Evolutionary conservation across 2,113 vertebrate genomes (phyloP).

Genomic region (Leucopternis melanops): DNA sequence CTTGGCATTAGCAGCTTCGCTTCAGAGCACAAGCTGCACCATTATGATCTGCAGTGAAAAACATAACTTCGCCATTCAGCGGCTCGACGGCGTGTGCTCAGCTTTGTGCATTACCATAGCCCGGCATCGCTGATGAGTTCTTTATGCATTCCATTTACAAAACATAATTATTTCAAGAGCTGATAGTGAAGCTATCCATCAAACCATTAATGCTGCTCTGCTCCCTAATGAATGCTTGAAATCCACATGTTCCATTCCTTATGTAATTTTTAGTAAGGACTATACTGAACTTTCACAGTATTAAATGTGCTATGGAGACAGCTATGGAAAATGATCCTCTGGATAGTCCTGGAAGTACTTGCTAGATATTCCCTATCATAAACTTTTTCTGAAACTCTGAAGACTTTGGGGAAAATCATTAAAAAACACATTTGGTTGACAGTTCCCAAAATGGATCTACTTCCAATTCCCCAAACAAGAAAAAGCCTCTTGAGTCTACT

Average conservation of each 20-base stretch:
- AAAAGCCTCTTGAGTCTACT: neutral
- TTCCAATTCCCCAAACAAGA: neutral
- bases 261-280: neutral
- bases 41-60: neutral
- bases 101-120: neutral
- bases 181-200: slow-evolving; percentile 19
- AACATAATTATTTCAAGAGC: slow-evolving; percentile 51
- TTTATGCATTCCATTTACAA: slow-evolving; percentile 28
- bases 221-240: slow-evolving; percentile 5
- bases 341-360: neutral
- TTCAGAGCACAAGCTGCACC: neutral
- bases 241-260: neutral
- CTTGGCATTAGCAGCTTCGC: neutral
- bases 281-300: neutral
- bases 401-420: neutral
- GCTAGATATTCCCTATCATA: neutral
- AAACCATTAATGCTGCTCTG: slow-evolving; percentile 23
- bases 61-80: neutral
- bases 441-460: neutral
- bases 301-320: neutral
- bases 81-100: neutral
- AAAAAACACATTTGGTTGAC: neutral
- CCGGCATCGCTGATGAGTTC: neutral
- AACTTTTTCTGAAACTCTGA: neutral
- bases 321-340: neutral